Evolutionary conservation across 2,888 invertebrate genomes (phyloP), one percentile per base, ranked within the genome.

Genomic region (Macaria liturata): DNA sequence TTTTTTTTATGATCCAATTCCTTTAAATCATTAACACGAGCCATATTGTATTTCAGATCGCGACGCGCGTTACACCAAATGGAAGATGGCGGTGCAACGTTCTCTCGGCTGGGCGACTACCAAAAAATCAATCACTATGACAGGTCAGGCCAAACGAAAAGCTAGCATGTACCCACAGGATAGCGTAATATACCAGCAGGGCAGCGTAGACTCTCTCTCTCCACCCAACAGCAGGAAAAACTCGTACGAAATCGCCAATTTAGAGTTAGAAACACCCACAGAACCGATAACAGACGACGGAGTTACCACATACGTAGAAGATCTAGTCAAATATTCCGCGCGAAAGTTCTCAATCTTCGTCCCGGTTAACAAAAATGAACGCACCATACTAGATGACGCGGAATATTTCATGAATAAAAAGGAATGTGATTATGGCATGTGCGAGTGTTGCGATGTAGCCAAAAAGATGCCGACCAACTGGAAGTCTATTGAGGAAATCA

Each of bases 51-150:
- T 82, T 82, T 3, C 84, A 95, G 97, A 98, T 79, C 94, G 98
- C 56, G 95, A 96, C 78, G 93, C 94, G 4, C 93, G 98, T 62
- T 98, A 97, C 84, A 95, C 94, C 5, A 96, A 97, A 86, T 98
- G 98, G 98, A 98, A 98, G 88, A 96, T 97, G 94, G 98, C 98
- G 0, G 98, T 99, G 2, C 95, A 97, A 75, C 94, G 98, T 37
- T 97, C 97, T 42, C 93, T 98, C 70, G 97, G 97, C 62, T 98
- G 98, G 98, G 96, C 96, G 30, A 93, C 94, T 0, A 93, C 94
- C 4, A 95, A 95, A 80, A 95, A 95, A 83, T 95, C 95, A 6
- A 88, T 93, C 69, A 91, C 93, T 46, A 96, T 96, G 95, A 96
- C 97, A 94, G 95, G 95, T 95, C 94, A 92, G 90, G 72, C 68